A percentile compares a stretch with the other conserved stretches of the same genome.
Evolutionary conservation across 1,140 invertebrate species (phyloP).

Genomic region (Halictus rubicundus): DNA sequence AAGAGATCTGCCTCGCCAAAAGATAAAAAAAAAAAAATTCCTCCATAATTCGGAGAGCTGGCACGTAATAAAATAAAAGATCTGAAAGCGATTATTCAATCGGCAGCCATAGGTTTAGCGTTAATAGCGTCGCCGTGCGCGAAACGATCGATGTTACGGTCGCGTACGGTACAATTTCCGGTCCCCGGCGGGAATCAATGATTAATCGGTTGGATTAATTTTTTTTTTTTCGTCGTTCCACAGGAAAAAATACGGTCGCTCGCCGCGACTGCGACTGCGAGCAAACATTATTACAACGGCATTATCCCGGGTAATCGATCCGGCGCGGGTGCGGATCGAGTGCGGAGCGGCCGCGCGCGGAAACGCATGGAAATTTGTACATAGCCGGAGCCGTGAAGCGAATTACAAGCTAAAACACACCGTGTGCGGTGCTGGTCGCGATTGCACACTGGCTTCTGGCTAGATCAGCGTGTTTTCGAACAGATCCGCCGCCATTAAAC

Average conservation of each 20-base stretch:
- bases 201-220: slow-evolving; percentile 6
- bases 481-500: background rate
- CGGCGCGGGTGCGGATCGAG: no score
- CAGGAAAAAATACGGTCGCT: background rate
- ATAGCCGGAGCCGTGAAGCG: background rate
- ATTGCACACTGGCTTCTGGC: background rate
- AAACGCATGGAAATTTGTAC: background rate
- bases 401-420: background rate
- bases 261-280: background rate
- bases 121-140: no score
- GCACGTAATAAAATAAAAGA: no score
- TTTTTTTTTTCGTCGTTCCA: background rate
- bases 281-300: slow-evolving; percentile 9
- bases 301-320: slow-evolving; percentile 8
- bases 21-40: no score
- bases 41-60: no score
- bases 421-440: background rate
- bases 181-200: background rate
- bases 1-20: no score
- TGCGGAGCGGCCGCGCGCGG: background rate
- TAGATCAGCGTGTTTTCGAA: slow-evolving; percentile 6
- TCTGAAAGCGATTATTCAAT: background rate
- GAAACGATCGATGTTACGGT: no score
- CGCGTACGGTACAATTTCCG: background rate
- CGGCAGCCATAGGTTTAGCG: no score